Conservation (phyloP, 2,888 invertebrate species). For the Unio delphinus region DNA sequence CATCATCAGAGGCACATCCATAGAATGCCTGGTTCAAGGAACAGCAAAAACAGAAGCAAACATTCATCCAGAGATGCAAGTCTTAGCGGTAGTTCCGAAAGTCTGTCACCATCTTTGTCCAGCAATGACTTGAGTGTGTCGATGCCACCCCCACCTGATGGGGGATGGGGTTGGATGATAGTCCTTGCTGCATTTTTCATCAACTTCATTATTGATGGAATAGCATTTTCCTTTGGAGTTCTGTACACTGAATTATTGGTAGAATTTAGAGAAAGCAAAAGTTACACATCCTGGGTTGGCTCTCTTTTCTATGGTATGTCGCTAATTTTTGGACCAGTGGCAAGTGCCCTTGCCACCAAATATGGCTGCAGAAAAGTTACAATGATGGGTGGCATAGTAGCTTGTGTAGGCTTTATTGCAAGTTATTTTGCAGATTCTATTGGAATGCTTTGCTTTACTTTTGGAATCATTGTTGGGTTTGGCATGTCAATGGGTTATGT, state of each 20-base stretch:
- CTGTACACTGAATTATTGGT: conserved; percentile 88
- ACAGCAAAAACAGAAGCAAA: conserved; percentile 19
- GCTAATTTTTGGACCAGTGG: conserved; percentile 74
- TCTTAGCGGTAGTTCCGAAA: conserved; percentile 26
- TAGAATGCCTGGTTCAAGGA: conserved; percentile 7
- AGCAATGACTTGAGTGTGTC: conserved; percentile 31
- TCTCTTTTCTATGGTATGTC: conserved; percentile 94
- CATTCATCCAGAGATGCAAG: conserved; percentile 2
- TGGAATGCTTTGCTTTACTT: conserved; percentile 65
- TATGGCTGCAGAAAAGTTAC: conserved; percentile 68
- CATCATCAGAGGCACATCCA: background rate
- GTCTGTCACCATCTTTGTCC: conserved; percentile 15
- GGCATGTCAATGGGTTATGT: conserved; percentile 70
- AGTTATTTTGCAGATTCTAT: conserved; percentile 64
- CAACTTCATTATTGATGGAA: conserved; percentile 91
- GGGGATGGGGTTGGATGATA: conserved; percentile 94
- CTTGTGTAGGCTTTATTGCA: conserved; percentile 61
- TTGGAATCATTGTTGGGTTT: conserved; percentile 68
- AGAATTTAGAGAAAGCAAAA: conserved; percentile 87
- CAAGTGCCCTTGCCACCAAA: conserved; percentile 66
- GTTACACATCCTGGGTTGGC: conserved; percentile 91
- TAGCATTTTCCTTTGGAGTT: conserved; percentile 93
- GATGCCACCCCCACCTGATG: conserved; percentile 78
- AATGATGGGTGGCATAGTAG: conserved; percentile 66
- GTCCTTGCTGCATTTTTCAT: conserved; percentile 91